Conservation (phyloP, 2,113 vertebrate species). For the Notarius lentiginosus region DNA sequence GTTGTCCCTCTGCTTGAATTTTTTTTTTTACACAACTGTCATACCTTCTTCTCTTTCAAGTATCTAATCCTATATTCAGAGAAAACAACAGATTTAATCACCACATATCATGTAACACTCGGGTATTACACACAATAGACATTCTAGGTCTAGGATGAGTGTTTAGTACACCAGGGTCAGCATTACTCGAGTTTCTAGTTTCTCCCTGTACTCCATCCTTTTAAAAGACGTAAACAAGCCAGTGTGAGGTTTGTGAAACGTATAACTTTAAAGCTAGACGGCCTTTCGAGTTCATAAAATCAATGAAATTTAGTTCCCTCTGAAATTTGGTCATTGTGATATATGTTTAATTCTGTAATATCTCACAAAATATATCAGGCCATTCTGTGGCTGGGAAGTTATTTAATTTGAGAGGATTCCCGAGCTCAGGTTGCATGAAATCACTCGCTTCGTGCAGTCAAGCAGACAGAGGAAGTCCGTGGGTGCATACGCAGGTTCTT, state of each 20-base stretch:
- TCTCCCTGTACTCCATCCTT: not conserved
- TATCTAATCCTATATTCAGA: conserved; percentile 7
- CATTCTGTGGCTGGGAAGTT: too few relatives aligned
- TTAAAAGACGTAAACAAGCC: conserved; percentile 3
- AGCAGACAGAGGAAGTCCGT: too few relatives aligned
- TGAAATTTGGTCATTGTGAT: too few relatives aligned
- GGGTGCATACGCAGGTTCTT: too few relatives aligned
- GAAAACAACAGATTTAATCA: conserved; percentile 6
- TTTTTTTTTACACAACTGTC: not conserved
- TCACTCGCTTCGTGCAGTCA: too few relatives aligned
- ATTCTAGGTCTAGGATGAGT: not conserved
- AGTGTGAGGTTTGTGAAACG: not conserved
- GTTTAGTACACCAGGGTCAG: not conserved
- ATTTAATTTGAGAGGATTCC: too few relatives aligned
- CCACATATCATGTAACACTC: not conserved
- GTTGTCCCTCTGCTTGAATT: conserved; percentile 1
- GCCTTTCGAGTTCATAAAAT: too few relatives aligned
- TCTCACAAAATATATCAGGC: too few relatives aligned
- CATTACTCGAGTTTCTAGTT: not conserved
- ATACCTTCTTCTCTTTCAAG: not conserved
- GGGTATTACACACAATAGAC: not conserved
- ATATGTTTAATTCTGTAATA: too few relatives aligned
- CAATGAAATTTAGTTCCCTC: too few relatives aligned
- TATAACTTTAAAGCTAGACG: not conserved
- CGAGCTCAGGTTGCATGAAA: too few relatives aligned